These are phyloP conservation scores for Ptychoptera contaminata DNA, from an alignment of 2,888 invertebrate genomes.

Conservation along the genomic window DNA sequence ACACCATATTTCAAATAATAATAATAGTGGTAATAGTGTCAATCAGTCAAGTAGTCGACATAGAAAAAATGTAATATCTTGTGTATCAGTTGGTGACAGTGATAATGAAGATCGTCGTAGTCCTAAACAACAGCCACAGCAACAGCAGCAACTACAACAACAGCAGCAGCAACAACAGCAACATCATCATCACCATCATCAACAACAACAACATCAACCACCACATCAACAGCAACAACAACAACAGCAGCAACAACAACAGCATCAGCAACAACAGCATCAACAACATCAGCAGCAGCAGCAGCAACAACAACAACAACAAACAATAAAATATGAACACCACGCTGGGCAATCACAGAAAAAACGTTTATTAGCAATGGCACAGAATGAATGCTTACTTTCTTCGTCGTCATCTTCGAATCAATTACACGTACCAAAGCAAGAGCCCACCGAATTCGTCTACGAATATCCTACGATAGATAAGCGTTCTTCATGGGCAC, in stretches of 20 bases:
- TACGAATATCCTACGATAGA: constrained; percentile 27
- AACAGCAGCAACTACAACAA: constrained; percentile 21
- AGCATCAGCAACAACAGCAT: constrained; percentile 29
- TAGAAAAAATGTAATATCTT: constrained; percentile 60
- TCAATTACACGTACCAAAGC: constrained; percentile 29
- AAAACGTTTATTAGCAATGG: constrained; percentile 75
- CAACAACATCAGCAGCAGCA: constrained; percentile 16
- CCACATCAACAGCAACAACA: constrained; percentile 15
- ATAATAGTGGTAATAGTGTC: not conserved
- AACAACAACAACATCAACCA: constrained; percentile 9
- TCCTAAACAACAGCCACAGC: constrained; percentile 18
- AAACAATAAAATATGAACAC: constrained; percentile 29
- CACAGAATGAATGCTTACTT: constrained; percentile 57
- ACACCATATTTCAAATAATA: constrained; percentile 1
- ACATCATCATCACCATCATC: constrained; percentile 9
- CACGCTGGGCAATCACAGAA: constrained; percentile 64
- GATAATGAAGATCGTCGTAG: constrained; percentile 48
- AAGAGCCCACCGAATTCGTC: constrained; percentile 27
- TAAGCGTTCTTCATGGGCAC: constrained; percentile 32
- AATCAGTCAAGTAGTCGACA: constrained; percentile 21
- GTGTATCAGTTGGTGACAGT: constrained; percentile 62
- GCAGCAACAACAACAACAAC: constrained; percentile 11
- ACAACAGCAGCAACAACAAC: constrained; percentile 13
- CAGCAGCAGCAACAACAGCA: constrained; percentile 23
- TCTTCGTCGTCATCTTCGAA: constrained; percentile 30